Conservation (phyloP, 2,113 vertebrate species). For the Thamnophis sirtalis region DNA sequence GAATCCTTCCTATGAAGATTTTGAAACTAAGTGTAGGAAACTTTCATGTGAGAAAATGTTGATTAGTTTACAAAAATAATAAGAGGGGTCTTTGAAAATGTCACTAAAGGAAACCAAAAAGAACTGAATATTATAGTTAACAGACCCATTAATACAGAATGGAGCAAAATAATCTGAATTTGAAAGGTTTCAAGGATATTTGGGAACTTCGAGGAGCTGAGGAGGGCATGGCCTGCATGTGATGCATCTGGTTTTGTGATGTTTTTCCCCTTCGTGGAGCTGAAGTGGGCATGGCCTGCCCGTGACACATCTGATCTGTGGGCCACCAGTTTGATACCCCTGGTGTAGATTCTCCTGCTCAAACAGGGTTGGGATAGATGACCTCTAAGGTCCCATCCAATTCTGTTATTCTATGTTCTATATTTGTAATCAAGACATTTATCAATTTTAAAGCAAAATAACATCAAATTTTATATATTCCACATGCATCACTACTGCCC, state of each 20-base stretch:
- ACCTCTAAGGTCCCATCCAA: not conserved
- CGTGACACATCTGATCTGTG: too few relatives aligned
- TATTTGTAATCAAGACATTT: not conserved
- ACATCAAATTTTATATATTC: not conserved
- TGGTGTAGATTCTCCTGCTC: not conserved
- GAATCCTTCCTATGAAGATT: not conserved
- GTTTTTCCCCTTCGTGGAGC: too few relatives aligned
- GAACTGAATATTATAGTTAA: not conserved
- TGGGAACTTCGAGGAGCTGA: not conserved
- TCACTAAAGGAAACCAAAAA: not conserved
- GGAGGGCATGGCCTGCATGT: too few relatives aligned
- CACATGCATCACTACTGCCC: not conserved
- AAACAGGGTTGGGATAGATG: not conserved
- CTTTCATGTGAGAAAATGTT: not conserved
- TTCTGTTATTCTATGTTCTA: not conserved
- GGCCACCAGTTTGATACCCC: too few relatives aligned
- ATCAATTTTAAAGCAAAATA: not conserved
- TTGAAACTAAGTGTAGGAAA: not conserved
- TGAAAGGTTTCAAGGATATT: not conserved
- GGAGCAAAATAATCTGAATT: not conserved
- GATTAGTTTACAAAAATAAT: not conserved
- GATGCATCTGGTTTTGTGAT: too few relatives aligned
- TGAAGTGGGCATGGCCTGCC: too few relatives aligned
- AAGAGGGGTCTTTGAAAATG: not conserved
- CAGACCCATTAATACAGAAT: not conserved